Percentiles rank a stretch among this genome's conserved stretches.
Evolutionary conservation across 2,888 invertebrate species (phyloP).

Genomic region (Philopedon plagiatum): DNA sequence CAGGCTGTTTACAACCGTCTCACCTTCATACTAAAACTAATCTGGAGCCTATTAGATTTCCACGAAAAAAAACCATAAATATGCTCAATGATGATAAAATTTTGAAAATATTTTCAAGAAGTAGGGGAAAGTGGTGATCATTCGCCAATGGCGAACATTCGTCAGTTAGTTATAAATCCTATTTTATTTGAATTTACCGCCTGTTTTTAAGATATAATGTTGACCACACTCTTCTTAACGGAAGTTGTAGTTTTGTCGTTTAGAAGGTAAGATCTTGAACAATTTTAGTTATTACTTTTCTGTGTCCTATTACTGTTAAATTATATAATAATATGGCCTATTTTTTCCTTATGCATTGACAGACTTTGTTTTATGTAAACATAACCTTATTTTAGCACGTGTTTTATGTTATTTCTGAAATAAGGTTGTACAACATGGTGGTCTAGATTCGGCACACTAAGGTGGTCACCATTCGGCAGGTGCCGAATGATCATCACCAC

Average conservation of each 20-base stretch:
- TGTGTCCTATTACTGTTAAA: background rate
- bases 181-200: background rate
- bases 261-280: background rate
- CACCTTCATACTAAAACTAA: too few relatives aligned
- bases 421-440: background rate
- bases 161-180: background rate
- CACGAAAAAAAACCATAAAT: too few relatives aligned
- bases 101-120: too few relatives aligned
- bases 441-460: background rate
- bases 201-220: background rate
- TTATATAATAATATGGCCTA: background rate
- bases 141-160: background rate
- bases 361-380: background rate
- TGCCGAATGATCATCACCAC: background rate
- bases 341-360: background rate
- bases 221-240: background rate
- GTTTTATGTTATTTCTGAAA: background rate
- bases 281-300: background rate
- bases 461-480: background rate
- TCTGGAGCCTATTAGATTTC: too few relatives aligned
- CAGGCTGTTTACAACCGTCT: too few relatives aligned
- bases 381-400: background rate
- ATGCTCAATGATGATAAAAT: too few relatives aligned
- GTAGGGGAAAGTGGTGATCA: background rate
- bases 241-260: background rate